These are phyloP conservation scores for Stenodera caucasica DNA, from an alignment of 2,888 invertebrate species.

Conservation along the genomic window DNA sequence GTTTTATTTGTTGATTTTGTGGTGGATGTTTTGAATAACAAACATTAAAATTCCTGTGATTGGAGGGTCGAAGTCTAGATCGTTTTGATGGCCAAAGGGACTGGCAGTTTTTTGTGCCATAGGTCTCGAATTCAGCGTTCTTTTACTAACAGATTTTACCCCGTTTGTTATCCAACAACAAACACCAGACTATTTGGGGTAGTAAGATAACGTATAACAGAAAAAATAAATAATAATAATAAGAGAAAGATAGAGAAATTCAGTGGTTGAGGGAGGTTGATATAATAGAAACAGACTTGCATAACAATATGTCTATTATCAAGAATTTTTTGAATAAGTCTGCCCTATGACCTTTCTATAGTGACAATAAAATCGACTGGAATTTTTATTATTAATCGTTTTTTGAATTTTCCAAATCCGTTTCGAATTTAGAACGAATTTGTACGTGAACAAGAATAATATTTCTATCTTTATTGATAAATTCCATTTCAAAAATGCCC, in stretches of 20 bases:
- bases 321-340: constrained; percentile 1
- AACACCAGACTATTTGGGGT: constrained; percentile 21
- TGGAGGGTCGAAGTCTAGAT: constrained; percentile 17
- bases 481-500: background rate
- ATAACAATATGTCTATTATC: constrained; percentile 14
- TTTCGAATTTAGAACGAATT: background rate
- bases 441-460: background rate
- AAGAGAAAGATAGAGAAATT: constrained; percentile 7
- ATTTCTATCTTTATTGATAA: background rate
- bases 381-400: background rate
- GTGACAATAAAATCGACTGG: background rate
- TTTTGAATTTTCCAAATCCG: background rate
- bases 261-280: constrained; percentile 11
- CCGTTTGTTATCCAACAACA: constrained; percentile 28
- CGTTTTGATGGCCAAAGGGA: constrained; percentile 12
- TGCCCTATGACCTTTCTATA: constrained; percentile 5
- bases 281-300: constrained; percentile 20
- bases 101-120: constrained; percentile 28
- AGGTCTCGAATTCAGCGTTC: constrained; percentile 29
- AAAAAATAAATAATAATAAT: background rate
- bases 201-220: background rate
- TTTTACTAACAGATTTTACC: constrained; percentile 25
- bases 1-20: constrained; percentile 6
- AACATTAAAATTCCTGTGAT: constrained; percentile 16
- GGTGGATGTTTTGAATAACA: constrained; percentile 18